Base-by-base conservation (phyloP, 35 echinoderm and acorn worm genomes). In the Apostichopus japonicus region DNA sequence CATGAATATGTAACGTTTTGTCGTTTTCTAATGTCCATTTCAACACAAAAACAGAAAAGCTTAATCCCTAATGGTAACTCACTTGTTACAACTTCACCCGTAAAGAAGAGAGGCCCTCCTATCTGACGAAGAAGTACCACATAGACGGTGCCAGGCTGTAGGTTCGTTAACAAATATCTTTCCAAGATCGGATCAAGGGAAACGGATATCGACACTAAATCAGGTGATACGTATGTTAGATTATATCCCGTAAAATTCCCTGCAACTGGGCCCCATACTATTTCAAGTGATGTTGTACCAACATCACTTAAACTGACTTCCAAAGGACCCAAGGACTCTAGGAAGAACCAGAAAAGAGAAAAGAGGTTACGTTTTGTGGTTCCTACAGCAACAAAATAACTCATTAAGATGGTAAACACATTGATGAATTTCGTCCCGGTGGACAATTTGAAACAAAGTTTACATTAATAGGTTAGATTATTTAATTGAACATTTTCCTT, bases 101-200 rank as follows among this genome's bases (percentile, higher is more conserved):
- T 57, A 54, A 13, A 23, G 5, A 23, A 89, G 53, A 72, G 56
- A 72, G 10, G 8, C 1, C 86, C 86, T 8, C 86, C 86, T 33
- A 72, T 72, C 27, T 89, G 62, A 6, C 5, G 23, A 5, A 89
- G 53, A 52, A 56, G 22, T 5, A 89, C 86, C 67, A 1, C 5
- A 73, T 89, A 89, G 4, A 33, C 53, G 21, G 86, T 89, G 13
- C 86, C 86, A 8, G 86, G 86, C 16, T 72, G 23, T 5, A 89
- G 62, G 27, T 89, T 17, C 0, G 0, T 13, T 16, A 89, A 16
- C 5, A 89, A 1, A 4, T 72, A 63, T 5, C 86, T 51, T n/a
- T 58, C 23, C 22, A 22, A n/a, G 9, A 0, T 8, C 19, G 19
- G 17, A 19, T 59, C n/a, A 16, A 84, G 3, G 1, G 23, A 58